A percentile compares a stretch with the other conserved stretches of the same genome.
Evolutionary conservation across 2,888 invertebrate species (phyloP).

Genomic region (Lottia gigantea): DNA sequence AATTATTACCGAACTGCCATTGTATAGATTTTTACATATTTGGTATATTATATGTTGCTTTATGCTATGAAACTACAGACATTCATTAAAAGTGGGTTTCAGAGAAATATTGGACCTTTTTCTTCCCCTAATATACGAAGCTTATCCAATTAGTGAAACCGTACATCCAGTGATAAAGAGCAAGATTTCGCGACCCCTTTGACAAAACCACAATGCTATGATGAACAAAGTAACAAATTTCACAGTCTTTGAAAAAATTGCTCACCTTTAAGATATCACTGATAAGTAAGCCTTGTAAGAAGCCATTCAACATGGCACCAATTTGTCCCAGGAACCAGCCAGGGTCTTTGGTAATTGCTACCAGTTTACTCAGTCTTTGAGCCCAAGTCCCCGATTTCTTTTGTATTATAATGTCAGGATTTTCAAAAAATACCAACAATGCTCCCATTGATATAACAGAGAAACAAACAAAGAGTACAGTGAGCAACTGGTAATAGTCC

Average conservation of each 20-base stretch:
- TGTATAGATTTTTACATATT: too few relatives aligned
- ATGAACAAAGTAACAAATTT: too few relatives aligned
- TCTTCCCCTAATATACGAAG: too few relatives aligned
- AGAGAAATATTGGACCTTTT: too few relatives aligned
- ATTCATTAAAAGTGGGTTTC: too few relatives aligned
- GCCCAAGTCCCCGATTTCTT: constrained; percentile 41
- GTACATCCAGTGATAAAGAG: too few relatives aligned
- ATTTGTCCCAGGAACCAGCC: constrained; percentile 44
- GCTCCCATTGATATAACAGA: constrained; percentile 51
- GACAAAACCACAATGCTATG: too few relatives aligned
- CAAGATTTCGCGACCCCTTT: too few relatives aligned
- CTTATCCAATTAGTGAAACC: too few relatives aligned
- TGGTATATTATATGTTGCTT: too few relatives aligned
- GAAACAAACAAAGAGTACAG: constrained; percentile 52
- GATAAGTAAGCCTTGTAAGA: constrained; percentile 56
- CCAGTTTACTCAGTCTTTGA: constrained; percentile 45
- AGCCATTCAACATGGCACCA: constrained; percentile 53
- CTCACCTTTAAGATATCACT: constrained; percentile 56
- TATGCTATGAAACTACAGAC: too few relatives aligned
- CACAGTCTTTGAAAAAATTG: not conserved
- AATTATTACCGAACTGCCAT: too few relatives aligned
- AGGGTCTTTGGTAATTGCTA: constrained; percentile 41
- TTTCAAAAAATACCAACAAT: constrained; percentile 53
- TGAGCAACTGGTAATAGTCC: constrained; percentile 50
- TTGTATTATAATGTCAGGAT: constrained; percentile 54